A percentile compares a stretch with the other conserved stretches of the same genome.
Evolutionary conservation across 2,797 vertebrate genomes (phyloP).

Genomic region (Sylvilagus floridanus): DNA sequence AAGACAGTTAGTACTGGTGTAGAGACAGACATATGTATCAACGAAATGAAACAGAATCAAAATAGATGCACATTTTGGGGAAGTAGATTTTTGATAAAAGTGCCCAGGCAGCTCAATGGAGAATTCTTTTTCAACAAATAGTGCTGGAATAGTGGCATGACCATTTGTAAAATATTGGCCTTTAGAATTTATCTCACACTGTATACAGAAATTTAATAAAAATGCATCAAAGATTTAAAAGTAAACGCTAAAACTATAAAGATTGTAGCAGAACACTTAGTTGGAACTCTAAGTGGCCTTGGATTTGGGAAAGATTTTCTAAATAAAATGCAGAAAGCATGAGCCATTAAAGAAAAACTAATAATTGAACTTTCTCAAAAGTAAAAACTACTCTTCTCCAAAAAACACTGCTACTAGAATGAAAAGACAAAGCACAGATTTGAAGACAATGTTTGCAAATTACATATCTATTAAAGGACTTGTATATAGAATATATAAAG

Average conservation of each 20-base stretch:
- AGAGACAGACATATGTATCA: slow-evolving; percentile 17
- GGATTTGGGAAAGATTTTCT: slow-evolving; percentile 29
- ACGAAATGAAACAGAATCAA: neutral
- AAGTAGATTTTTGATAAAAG: neutral
- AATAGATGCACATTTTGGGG: neutral
- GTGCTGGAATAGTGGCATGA: slow-evolving; percentile 17
- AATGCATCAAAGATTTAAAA: slow-evolving; percentile 3
- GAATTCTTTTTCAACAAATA: slow-evolving; percentile 17
- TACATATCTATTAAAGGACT: neutral
- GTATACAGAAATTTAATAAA: neutral
- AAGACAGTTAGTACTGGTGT: neutral
- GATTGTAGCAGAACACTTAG: neutral
- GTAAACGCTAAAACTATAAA: neutral
- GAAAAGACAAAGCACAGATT: neutral
- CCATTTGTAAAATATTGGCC: neutral
- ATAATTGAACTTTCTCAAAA: slow-evolving; percentile 39
- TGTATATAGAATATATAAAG: slow-evolving; percentile 14
- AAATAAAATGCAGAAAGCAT: slow-evolving; percentile 8
- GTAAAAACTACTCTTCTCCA: neutral
- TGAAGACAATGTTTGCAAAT: slow-evolving; percentile 50
- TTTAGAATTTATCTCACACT: neutral
- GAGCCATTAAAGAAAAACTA: slow-evolving; percentile 14
- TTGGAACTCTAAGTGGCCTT: neutral
- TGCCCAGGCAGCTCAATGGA: neutral
- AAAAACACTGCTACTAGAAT: slow-evolving; percentile 45